Evolutionary conservation across 2,888 invertebrate species (phyloP), one percentile per base, ranked within the genome.

Genomic region (Halictus ligatus): DNA sequence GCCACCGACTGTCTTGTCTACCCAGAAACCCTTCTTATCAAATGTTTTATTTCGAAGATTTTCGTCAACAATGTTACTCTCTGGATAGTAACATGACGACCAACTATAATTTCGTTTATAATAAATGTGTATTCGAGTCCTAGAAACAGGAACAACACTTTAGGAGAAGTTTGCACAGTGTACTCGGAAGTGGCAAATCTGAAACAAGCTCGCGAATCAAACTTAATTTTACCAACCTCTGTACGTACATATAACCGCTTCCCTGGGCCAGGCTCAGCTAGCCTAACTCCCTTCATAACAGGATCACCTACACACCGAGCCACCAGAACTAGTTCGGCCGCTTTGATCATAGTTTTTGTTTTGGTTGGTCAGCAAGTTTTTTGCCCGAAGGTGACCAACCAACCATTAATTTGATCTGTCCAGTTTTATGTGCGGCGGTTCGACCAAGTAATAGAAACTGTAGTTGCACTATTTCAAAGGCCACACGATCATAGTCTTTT

Each of bases 341-440:
- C 60, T 60, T 60, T 60, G 25, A 60, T 60, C 60, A 60, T 60
- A 5, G 60, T 60, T 60, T 60, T 60, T 60, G 60, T 25, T 60
- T 25, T 13, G 25, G 25, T n/a, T 25, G 60, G 60, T 60, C 60
- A 60, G 60, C 60, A 60, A 60, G 25, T 60, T 60, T 60, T 60
- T 60, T 60, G 13, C 25, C 25, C 60, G n/a, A 60, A 25, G 25
- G 60, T 25, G 25, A 60, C 60, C 60, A 60, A 25, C 13, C 25
- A 60, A 60, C 60, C 60, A 60, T 60, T 60, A 60, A 60, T 60
- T 25, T 60, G 25, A 60, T 60, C 60, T 60, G 60, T 25, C 60
- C 60, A 60, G 25, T 60, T 60, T 60, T 60, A 25, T 25, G 13
- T 60, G 13, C 25, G 6, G 13, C 4, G 25, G 25, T 60, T 12